Evolutionary conservation across 2,888 invertebrate genomes (phyloP), one percentile per base, ranked within the genome.

Genomic region (Amblyteles armatorius): DNA sequence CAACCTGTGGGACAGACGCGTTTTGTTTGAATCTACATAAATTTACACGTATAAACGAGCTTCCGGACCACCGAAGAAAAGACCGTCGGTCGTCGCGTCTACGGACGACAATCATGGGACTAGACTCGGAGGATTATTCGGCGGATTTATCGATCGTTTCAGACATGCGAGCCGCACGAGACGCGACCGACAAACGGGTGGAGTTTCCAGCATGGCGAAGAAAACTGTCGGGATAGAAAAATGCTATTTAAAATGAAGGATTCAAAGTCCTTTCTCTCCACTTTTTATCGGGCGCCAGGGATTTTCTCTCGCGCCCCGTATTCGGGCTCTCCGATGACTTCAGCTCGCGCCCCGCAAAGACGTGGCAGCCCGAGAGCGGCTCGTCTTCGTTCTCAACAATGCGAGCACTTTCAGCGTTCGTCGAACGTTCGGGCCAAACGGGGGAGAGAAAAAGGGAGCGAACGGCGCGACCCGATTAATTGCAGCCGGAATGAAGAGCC

Each of bases 381-480:
- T 76, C 71, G 71, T 65, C 74, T 76, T 79, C 33, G 57, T 69
- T 76, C 65, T 26, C 63, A 76, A 81, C 76, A 76, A 76, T 74
- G 65, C 73, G 71, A 63, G n/a, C 63, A 71, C 60, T 40, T 67
- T 16, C 60, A 29, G 50, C 76, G 16, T 67, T 83, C 65, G 63
- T 57, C 79, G 55, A 79, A 69, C 63, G 44, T 76, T 60, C 44
- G 36, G 16, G 55, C 50, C 22, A 44, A 69, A 48, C 40, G 52
- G 29, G 29, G 48, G 40, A 48, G 48, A 72, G 55, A 67, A 4
- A 48, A 48, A 48, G 44, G 1, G 16, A 16, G 44, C 44, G 4
- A 48, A 33, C 50, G 83, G 63, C 63, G 63, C 73, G 69, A 74
- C 55, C 29, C 85, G 83, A 83, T 86, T 83, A 86, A 86, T 86